These are phyloP conservation scores for Chelonus insularis DNA, from an alignment of 1,140 invertebrate species.

Conservation along the genomic window DNA sequence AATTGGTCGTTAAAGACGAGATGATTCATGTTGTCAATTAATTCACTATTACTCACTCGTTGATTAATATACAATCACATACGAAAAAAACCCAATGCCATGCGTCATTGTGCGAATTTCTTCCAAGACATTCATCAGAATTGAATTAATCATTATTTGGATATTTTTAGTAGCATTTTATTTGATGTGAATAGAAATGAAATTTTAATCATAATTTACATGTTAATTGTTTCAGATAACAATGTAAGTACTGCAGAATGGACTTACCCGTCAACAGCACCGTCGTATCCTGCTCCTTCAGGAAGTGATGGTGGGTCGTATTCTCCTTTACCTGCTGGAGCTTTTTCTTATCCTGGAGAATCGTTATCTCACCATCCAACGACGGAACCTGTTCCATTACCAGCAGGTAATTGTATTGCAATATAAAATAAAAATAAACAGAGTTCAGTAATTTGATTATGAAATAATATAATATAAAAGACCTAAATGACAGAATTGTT, in stretches of 20 bases:
- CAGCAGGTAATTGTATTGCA: slow-evolving; percentile 41
- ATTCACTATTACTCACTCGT: too few species aligned
- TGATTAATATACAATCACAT: too few species aligned
- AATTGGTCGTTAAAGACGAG: too few species aligned
- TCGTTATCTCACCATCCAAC: slow-evolving; percentile 55
- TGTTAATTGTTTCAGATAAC: slow-evolving; percentile 56
- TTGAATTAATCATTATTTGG: too few species aligned
- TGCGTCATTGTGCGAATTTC: too few species aligned
- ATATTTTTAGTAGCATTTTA: too few species aligned
- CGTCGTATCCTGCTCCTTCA: slow-evolving; percentile 55
- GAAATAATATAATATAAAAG: neutral
- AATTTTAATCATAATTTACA: too few species aligned
- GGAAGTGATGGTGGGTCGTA: slow-evolving; percentile 52
- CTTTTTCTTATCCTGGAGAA: slow-evolving; percentile 57
- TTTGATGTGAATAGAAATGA: too few species aligned
- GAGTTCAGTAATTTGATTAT: neutral
- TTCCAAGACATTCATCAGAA: too few species aligned
- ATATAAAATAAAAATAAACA: neutral
- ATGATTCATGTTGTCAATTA: too few species aligned
- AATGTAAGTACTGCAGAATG: slow-evolving; percentile 50
- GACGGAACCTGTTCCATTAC: slow-evolving; percentile 55
- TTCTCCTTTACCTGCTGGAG: slow-evolving; percentile 54
- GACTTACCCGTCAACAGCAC: slow-evolving; percentile 52
- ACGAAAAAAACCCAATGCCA: too few species aligned
- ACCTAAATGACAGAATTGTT: too few species aligned